Conservation (phyloP, 2,888 invertebrate genomes). For the Eumacrocentrus americanus region DNA sequence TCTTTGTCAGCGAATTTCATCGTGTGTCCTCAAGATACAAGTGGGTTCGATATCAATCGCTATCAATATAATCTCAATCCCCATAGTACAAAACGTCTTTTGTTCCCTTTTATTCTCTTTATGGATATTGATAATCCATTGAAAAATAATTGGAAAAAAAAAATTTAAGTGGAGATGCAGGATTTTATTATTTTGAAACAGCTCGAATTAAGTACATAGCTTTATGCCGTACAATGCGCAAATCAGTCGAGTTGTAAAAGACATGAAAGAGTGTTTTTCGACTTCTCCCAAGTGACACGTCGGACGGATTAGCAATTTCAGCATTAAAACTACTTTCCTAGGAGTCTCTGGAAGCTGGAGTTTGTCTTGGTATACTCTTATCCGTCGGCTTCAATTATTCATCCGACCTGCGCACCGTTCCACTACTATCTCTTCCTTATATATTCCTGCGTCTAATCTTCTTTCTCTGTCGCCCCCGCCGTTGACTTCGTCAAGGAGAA, state of each 20-base stretch:
- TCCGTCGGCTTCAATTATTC: slow-evolving; percentile 49
- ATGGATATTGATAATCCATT: neutral
- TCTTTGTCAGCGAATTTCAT: slow-evolving; percentile 28
- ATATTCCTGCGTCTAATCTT: slow-evolving; percentile 40
- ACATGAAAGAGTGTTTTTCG: slow-evolving; percentile 29
- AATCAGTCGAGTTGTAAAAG: slow-evolving; percentile 25
- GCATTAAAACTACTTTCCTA: slow-evolving; percentile 42
- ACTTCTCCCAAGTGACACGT: slow-evolving; percentile 33
- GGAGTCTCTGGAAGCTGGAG: slow-evolving; percentile 28
- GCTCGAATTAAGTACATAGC: no score
- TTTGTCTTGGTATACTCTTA: slow-evolving; percentile 41
- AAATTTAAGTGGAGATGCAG: neutral
- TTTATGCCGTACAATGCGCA: no score
- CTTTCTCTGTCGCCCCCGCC: slow-evolving; percentile 28
- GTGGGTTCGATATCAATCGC: neutral
- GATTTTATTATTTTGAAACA: neutral
- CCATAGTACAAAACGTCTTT: neutral
- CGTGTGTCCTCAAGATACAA: slow-evolving; percentile 3
- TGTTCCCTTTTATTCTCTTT: neutral
- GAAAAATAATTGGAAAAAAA: neutral
- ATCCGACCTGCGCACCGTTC: slow-evolving; percentile 34
- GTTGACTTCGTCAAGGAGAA: slow-evolving; percentile 37
- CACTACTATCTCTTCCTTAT: slow-evolving; percentile 26
- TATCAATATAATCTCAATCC: neutral
- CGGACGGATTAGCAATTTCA: slow-evolving; percentile 43